Conservation (phyloP, 2,888 invertebrate genomes). For the Toxonevra muliebris region DNA sequence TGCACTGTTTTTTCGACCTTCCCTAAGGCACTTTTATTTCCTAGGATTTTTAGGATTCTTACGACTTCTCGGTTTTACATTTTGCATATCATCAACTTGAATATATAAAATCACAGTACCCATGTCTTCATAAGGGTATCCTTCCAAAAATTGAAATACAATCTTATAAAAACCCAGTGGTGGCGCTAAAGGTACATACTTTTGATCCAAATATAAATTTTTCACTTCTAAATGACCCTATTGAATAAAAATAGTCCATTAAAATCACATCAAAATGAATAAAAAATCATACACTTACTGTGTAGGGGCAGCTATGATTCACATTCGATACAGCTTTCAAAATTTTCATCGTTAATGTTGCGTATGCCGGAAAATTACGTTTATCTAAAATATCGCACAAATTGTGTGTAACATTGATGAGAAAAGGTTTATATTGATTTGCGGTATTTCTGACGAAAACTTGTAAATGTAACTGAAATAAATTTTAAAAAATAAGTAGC, state of each 20-base stretch:
- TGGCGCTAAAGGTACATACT: conserved; percentile 22
- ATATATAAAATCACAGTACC: conserved; percentile 10
- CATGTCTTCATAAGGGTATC: conserved; percentile 11
- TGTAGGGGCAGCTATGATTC: conserved; percentile 32
- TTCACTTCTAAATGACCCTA: conserved; percentile 19
- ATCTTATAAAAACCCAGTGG: conserved; percentile 21
- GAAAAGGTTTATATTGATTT: conserved; percentile 32
- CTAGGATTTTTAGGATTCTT: not conserved
- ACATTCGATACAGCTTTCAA: conserved; percentile 28
- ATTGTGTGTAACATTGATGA: conserved; percentile 29
- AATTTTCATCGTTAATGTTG: conserved; percentile 12
- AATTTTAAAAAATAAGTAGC: not conserved
- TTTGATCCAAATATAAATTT: conserved; percentile 19
- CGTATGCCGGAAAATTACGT: conserved; percentile 11
- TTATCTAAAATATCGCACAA: conserved; percentile 27
- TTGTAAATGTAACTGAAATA: conserved; percentile 20
- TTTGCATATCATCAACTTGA: conserved; percentile 17
- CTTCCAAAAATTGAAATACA: conserved; percentile 3
- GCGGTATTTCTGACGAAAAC: conserved; percentile 18
- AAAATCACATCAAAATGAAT: no score
- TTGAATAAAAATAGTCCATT: no score
- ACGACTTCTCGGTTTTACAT: conserved; percentile 3
- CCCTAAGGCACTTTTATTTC: no score
- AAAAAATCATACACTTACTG: conserved; percentile 15
- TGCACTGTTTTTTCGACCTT: no score